These are phyloP conservation scores for Drosophila subobscura DNA, from an alignment of 1,140 invertebrate genomes.

Conservation along the genomic window DNA sequence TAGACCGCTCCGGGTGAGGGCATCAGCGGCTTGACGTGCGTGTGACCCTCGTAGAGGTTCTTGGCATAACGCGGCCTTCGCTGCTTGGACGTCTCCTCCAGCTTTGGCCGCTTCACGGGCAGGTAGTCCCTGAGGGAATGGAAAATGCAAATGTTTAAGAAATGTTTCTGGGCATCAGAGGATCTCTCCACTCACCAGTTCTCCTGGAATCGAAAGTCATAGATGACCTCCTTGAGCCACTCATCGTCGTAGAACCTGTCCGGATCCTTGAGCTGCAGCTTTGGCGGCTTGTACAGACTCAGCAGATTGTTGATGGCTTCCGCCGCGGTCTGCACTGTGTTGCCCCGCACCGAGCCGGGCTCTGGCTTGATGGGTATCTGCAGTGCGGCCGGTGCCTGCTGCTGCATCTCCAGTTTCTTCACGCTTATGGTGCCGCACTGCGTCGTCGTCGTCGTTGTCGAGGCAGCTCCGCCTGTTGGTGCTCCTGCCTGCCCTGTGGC, in stretches of 20 bases:
- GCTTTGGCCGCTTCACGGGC: slow-evolving; percentile 93
- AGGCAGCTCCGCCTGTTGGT: slow-evolving; percentile 2
- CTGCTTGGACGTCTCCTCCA: slow-evolving; percentile 78
- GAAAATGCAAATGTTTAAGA: slow-evolving; percentile 10
- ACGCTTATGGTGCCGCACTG: slow-evolving; percentile 70
- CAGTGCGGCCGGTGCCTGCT: slow-evolving; percentile 26
- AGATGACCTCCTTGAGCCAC: slow-evolving; percentile 92
- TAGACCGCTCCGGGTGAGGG: slow-evolving; percentile 76
- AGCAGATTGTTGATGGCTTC: slow-evolving; percentile 70
- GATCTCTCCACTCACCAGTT: slow-evolving; percentile 88
- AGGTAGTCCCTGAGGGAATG: slow-evolving; percentile 88
- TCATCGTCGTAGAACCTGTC: slow-evolving; percentile 90
- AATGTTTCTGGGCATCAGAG: not conserved
- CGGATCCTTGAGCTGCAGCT: slow-evolving; percentile 89
- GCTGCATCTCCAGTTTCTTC: slow-evolving; percentile 78
- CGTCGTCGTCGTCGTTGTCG: slow-evolving; percentile 7
- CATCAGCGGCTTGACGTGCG: slow-evolving; percentile 84
- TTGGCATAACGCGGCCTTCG: slow-evolving; percentile 64
- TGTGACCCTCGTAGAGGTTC: slow-evolving; percentile 87
- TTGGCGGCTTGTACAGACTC: slow-evolving; percentile 87
- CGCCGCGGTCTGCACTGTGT: slow-evolving; percentile 37
- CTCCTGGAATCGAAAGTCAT: slow-evolving; percentile 93
- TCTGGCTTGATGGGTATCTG: slow-evolving; percentile 58
- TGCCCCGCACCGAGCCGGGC: slow-evolving; percentile 33
- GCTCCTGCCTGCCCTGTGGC: slow-evolving; percentile 7